Evolutionary conservation across 2,113 vertebrate species (phyloP), one percentile per base, ranked within the genome.

Genomic region (Xenotilapia caudafasciata): DNA sequence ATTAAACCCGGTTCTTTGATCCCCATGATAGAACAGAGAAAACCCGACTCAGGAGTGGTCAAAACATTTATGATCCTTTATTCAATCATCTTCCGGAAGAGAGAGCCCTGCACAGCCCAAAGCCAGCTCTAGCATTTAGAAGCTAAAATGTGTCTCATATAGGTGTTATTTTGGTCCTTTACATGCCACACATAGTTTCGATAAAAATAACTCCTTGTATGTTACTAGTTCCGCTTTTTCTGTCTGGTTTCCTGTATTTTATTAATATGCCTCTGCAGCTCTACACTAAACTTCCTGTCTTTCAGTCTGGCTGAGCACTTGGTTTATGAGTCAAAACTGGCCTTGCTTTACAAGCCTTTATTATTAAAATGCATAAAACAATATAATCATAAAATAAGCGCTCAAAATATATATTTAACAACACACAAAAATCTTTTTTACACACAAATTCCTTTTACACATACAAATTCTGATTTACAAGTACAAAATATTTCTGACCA

Each of bases 61-160:
- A 21, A 53, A 53, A 53, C 51, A 53, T 53, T 53, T 21, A 53
- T 53, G 5, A 53, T 53, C 5, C 51, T 53, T 53, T 53, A 53
- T 21, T 53, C 51, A 53, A 53, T 53, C 51, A 53, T 1, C 1
- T 0, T 53, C 51, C 2, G 3, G n/a, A 53, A 53, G 51, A 21
- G 19, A 53, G 51, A 53, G 0, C 3, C 9, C 19, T 53, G 51
- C 51, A 21, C 9, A 53, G 51, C 19, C 51, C 19, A 53, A 53
- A 53, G 51, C 51, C 3, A 53, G 51, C 51, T 53, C 51, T 53
- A 53, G 9, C 51, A 53, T 53, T 53, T 53, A 53, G 51, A 54
- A 54, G 53, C 10, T 12, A 54, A 54, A 0, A 23, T 51, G 17
- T 51, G 49, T 19, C 49, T 51, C 49, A 19, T 19, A 51, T 51